Conservation (phyloP, 2,888 invertebrate genomes). For the Ischnus inquisitorius region DNA sequence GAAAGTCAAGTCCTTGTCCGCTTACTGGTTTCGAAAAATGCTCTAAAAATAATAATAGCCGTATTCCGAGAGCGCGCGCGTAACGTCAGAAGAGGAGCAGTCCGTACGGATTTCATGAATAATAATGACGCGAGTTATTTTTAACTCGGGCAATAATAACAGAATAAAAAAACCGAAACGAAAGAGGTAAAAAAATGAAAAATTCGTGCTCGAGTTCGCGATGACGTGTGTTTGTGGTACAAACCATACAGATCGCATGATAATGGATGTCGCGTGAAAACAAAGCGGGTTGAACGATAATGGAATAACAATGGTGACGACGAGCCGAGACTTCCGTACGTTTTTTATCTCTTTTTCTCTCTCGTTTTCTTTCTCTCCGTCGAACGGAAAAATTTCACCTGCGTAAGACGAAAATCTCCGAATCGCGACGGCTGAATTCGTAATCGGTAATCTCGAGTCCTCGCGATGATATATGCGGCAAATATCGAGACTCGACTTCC, state of each 20-base stretch:
- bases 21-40: not conserved
- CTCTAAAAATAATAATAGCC: not conserved
- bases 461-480: no score
- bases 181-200: constrained; percentile 13
- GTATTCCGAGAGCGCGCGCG: not conserved
- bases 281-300: constrained; percentile 3
- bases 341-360: not conserved
- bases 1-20: not conserved
- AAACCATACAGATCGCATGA: not conserved
- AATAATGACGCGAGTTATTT: constrained; percentile 18
- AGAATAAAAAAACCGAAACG: not conserved
- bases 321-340: not conserved
- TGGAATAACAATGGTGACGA: constrained; percentile 4
- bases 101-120: not conserved
- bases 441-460: not conserved
- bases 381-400: constrained; percentile 14
- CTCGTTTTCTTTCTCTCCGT: not conserved
- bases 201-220: not conserved
- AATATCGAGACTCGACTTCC: not conserved
- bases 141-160: not conserved
- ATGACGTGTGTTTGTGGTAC: not conserved
- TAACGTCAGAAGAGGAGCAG: not conserved
- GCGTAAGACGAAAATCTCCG: not conserved
- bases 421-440: not conserved
- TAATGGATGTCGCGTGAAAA: not conserved